A percentile compares a stretch with the other conserved stretches of the same genome.
These are phyloP conservation scores for Achlya flavicornis DNA, from an alignment of 2,888 invertebrate species.

Conservation along the genomic window DNA sequence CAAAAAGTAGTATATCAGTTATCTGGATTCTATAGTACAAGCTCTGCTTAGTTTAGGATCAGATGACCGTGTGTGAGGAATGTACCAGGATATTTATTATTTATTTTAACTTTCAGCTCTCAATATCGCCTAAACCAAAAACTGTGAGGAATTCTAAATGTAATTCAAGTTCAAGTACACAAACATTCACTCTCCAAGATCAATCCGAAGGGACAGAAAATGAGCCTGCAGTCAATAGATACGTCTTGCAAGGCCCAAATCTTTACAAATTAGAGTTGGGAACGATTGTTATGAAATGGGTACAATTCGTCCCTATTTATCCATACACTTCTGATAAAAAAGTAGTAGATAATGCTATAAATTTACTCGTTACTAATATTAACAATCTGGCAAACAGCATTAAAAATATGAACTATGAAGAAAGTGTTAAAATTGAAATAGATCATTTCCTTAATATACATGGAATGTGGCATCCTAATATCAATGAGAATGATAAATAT, in stretches of 20 bases:
- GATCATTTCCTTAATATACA: constrained; percentile 44
- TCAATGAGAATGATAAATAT: constrained; percentile 32
- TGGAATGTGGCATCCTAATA: constrained; percentile 48
- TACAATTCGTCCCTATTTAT: constrained; percentile 47
- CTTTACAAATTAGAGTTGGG: constrained; percentile 42
- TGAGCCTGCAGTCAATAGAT: not conserved
- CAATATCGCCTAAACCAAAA: not conserved
- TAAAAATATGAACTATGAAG: constrained; percentile 32
- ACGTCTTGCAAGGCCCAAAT: constrained; percentile 23
- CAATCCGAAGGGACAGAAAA: not conserved
- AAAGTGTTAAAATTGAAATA: constrained; percentile 40
- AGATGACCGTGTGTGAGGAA: too few species aligned
- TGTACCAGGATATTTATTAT: too few species aligned
- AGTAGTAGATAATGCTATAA: constrained; percentile 40
- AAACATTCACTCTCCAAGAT: not conserved
- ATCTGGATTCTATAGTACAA: too few species aligned
- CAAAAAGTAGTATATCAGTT: too few species aligned
- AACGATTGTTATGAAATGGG: constrained; percentile 44
- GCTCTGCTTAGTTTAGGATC: too few species aligned
- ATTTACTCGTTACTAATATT: constrained; percentile 48
- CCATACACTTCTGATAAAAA: constrained; percentile 33
- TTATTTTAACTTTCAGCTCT: not conserved
- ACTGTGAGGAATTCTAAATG: not conserved
- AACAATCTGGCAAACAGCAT: constrained; percentile 29
- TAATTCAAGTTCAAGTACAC: not conserved